Conservation (phyloP, 2,113 vertebrate species). For the Pandion haliaetus region DNA sequence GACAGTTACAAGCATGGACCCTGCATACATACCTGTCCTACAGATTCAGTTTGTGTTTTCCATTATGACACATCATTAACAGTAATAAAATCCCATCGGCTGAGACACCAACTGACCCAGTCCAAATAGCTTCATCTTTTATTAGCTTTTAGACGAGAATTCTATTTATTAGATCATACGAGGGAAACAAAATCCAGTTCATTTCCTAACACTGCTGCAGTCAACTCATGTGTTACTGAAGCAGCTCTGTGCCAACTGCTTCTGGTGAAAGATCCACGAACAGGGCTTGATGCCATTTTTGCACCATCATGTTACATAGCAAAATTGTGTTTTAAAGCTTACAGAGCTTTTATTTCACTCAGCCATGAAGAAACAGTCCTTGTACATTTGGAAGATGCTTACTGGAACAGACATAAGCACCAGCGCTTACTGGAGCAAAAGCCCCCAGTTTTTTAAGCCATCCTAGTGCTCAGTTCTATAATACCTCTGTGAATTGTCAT, state of each 20-base stretch:
- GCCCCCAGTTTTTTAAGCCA: background rate
- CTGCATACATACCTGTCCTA: background rate
- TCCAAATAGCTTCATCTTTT: background rate
- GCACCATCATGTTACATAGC: fast-evolving
- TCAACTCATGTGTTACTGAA: background rate
- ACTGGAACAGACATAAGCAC: background rate
- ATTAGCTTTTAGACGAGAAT: background rate
- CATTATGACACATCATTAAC: background rate
- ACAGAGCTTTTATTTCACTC: constrained; percentile 7
- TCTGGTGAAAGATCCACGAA: background rate
- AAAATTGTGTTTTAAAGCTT: background rate
- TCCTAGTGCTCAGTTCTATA: background rate
- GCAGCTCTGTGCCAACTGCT: background rate
- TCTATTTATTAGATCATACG: background rate
- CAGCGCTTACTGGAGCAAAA: background rate
- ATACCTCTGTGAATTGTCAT: background rate
- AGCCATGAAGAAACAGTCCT: background rate
- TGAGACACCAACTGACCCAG: background rate
- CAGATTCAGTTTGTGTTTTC: background rate
- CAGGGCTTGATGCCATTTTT: background rate
- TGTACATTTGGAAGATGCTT: background rate
- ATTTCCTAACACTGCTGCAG: background rate
- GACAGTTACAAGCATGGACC: background rate
- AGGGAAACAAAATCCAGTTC: background rate
- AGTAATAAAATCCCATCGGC: background rate